Percentiles rank a stretch among this genome's conserved stretches.
Evolutionary conservation across 2,113 vertebrate species (phyloP).

Genomic region (Onychostoma macrolepis): DNA sequence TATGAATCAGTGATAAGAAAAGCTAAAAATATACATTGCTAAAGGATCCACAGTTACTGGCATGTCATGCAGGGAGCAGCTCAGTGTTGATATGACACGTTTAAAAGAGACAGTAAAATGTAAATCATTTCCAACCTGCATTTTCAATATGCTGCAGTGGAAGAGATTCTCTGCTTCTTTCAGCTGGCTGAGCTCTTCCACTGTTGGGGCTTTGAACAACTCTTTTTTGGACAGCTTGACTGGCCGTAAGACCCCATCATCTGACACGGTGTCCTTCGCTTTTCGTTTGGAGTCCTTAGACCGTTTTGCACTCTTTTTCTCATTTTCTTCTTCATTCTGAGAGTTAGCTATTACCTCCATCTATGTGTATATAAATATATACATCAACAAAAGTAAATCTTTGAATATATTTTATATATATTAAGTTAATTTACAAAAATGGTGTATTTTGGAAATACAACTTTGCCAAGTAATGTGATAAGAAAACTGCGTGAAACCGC

Average conservation of each 20-base stretch:
- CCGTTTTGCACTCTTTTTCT: slow-evolving; percentile 42
- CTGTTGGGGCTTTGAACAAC: slow-evolving; percentile 88
- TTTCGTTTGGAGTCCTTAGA: slow-evolving; percentile 65
- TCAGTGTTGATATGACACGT: background rate
- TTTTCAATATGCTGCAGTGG: slow-evolving; percentile 89
- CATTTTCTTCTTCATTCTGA: slow-evolving; percentile 44
- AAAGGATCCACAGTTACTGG: background rate
- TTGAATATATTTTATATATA: background rate
- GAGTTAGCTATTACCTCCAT: slow-evolving; percentile 47
- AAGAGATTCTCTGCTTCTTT: slow-evolving; percentile 93
- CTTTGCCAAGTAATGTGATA: background rate
- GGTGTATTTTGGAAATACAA: background rate
- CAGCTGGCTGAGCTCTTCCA: slow-evolving; percentile 88
- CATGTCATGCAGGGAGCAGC: background rate
- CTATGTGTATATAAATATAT: slow-evolving; percentile 53
- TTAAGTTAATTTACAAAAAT: background rate
- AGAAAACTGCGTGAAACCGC: slow-evolving; percentile 27
- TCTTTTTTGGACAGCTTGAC: slow-evolving; percentile 84
- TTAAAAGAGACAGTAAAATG: background rate
- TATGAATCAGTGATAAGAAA: background rate
- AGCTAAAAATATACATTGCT: background rate
- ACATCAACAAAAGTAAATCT: background rate
- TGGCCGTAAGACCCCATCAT: slow-evolving; percentile 69
- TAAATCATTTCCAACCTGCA: slow-evolving; percentile 82
- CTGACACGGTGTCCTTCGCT: slow-evolving; percentile 7